Percentiles rank a stretch among this genome's conserved stretches.
These are phyloP conservation scores for Coregonus ussuriensis DNA, from an alignment of 2,797 vertebrate genomes.

Conservation along the genomic window DNA sequence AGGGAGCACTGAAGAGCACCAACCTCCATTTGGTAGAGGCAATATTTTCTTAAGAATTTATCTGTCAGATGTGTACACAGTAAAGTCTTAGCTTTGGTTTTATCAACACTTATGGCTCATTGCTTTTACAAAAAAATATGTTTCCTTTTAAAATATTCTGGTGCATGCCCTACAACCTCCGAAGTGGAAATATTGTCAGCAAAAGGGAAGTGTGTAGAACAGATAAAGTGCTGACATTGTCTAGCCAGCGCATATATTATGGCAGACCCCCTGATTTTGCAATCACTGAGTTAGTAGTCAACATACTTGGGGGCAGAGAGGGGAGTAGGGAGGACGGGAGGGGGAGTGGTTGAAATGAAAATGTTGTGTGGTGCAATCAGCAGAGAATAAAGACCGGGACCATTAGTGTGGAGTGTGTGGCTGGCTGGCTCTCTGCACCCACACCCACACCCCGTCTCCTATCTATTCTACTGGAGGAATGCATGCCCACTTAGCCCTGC, in stretches of 20 bases:
- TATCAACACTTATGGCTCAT: neutral
- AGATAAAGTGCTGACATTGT: conserved; percentile 2
- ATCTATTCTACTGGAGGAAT: conserved; percentile 44
- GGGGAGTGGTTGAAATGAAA: neutral
- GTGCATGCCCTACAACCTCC: neutral
- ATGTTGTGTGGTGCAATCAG: conserved; percentile 7
- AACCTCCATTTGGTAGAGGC: conserved; percentile 5
- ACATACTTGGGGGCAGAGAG: neutral
- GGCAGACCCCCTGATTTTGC: neutral
- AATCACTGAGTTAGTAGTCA: neutral
- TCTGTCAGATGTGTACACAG: neutral
- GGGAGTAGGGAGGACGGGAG: neutral
- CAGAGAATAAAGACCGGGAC: conserved; percentile 1
- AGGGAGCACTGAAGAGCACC: too few species aligned
- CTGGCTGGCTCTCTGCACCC: neutral
- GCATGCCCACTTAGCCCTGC: conserved; percentile 30
- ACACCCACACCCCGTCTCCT: conserved; percentile 50
- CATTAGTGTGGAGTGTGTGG: neutral
- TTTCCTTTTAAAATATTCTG: neutral
- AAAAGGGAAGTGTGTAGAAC: conserved; percentile 1
- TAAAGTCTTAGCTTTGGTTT: neutral
- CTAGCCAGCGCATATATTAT: neutral
- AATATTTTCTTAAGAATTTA: neutral
- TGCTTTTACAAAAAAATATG: neutral
- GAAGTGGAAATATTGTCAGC: neutral